Evolutionary conservation across 2,888 invertebrate genomes (phyloP), one percentile per base, ranked within the genome.

Genomic region (Tachina fera): DNA sequence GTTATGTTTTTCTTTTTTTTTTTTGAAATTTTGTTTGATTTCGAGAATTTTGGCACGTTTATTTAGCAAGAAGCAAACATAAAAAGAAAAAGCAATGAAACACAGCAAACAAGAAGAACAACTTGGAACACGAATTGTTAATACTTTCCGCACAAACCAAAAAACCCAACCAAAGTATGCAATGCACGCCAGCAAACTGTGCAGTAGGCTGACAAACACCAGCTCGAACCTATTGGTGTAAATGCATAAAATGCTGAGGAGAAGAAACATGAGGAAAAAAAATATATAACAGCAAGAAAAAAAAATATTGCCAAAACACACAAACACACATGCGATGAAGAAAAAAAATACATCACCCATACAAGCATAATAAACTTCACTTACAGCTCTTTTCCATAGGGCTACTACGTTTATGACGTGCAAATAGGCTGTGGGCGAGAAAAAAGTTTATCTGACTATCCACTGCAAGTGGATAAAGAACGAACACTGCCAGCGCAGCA

Each of bases 161-260:
- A 87, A 90, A 90, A 91, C 88, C 91, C 91, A 91, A 91, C 91
- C 91, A 91, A 91, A 89, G 90, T 91, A 91, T 91, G 90, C 90
- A 89, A 91, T 90, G 91, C 90, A 91, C 91, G 91, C 90, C 91
- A 91, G 89, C 91, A 90, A 91, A 91, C 91, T 91, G 91, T 89
- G 89, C 88, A 88, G 85, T 86, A 85, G 87, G 86, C 89, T 87
- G 88, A 87, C 88, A 86, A 83, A 81, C 88, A 87, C 84, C 87
- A 86, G 87, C 86, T 87, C 83, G 85, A 83, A 86, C 86, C 86
- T 83, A 83, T 79, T 80, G 75, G 79, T 86, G 88, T 89, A 88
- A 89, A 88, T 90, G 88, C 90, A 83, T 77, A 77, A 81, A 81
- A 60, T 74, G 81, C 68, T 81, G 60, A 61, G 74, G 60, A 81